Evolutionary conservation across 2,888 invertebrate species (phyloP), one percentile per base, ranked within the genome.

Genomic region (Campopleginae sp.): DNA sequence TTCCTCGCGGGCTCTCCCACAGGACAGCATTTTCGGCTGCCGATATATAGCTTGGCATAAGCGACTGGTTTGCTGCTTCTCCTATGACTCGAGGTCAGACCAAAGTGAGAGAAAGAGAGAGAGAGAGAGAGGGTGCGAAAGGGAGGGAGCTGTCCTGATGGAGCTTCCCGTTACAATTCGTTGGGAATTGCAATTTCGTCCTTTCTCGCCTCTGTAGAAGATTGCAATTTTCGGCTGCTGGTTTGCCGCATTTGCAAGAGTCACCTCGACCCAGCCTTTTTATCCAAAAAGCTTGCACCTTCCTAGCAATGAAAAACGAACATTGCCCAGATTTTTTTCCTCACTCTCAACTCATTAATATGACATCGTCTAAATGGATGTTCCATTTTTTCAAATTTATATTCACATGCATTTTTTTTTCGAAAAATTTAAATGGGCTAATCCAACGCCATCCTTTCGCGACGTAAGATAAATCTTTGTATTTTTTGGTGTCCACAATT

Each of bases 171-270:
- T 81, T 85, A 85, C 81, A 77, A 81, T 81, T 85, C 81, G 84
- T 81, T 78, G 81, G 74, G 81, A 85, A 90, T 90, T 89, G 90
- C 89, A 90, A 91, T 91, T 91, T 91, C 88, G 88, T 85, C 78
- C 74, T 85, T 86, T 75, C 82, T 80, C 68, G 81, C 72, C 74
- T 81, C 84, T 66, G 75, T 51, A 58, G 83, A 74, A 81, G 80
- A 83, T 82, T 72, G 80, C 82, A 82, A 79, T 85, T 86, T 85
- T 82, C 84, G 77, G 82, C 61, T 70, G 78, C 48, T 51, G 42
- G 77, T 72, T 77, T 68, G 48, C 44, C 63, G 81, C 84, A 61
- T 44, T 70, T 74, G 51, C 63, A 58, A 46, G 65, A 71, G 65
- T 66, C 54, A 61, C 48, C 72, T 42, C 72, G 14, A 61, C 10